A percentile compares a stretch with the other conserved stretches of the same genome.
Evolutionary conservation across 2,888 invertebrate genomes (phyloP).

Genomic region (Thera britannica): DNA sequence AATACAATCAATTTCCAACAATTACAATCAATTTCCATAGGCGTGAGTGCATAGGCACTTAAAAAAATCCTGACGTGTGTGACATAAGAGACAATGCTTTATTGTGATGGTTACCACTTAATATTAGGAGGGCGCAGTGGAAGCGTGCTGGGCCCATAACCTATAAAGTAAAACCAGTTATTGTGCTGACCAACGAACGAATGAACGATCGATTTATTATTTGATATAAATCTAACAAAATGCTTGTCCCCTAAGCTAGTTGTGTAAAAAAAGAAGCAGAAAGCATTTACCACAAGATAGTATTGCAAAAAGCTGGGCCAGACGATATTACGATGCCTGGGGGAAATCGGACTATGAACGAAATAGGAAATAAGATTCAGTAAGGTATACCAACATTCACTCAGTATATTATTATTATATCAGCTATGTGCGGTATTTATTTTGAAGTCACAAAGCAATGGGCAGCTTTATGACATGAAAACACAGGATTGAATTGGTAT

Average conservation of each 20-base stretch:
- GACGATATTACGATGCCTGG: conserved; percentile 45
- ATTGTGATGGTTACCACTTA: too few relatives aligned
- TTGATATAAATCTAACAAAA: too few relatives aligned
- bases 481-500: conserved; percentile 38
- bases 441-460: conserved; percentile 24
- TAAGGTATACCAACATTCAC: not conserved
- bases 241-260: too few relatives aligned
- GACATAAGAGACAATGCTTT: too few relatives aligned
- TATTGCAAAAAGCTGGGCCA: conserved; percentile 38
- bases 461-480: conserved; percentile 27
- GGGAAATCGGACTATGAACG: conserved; percentile 48
- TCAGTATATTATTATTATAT: too few relatives aligned
- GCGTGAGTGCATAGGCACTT: too few relatives aligned
- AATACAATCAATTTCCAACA: too few relatives aligned
- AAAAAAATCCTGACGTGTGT: too few relatives aligned
- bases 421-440: not conserved
- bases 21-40: too few relatives aligned
- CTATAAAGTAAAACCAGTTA: conserved; percentile 44
- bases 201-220: too few relatives aligned
- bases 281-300: conserved; percentile 42
- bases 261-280: conserved; percentile 14
- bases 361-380: conserved; percentile 9
- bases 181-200: too few relatives aligned
- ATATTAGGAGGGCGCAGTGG: conserved; percentile 86
- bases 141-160: conserved; percentile 94